A percentile compares a stretch with the other conserved stretches of the same genome.
Evolutionary conservation across 2,888 invertebrate species (phyloP).

Genomic region (Criorhina ranunculi): DNA sequence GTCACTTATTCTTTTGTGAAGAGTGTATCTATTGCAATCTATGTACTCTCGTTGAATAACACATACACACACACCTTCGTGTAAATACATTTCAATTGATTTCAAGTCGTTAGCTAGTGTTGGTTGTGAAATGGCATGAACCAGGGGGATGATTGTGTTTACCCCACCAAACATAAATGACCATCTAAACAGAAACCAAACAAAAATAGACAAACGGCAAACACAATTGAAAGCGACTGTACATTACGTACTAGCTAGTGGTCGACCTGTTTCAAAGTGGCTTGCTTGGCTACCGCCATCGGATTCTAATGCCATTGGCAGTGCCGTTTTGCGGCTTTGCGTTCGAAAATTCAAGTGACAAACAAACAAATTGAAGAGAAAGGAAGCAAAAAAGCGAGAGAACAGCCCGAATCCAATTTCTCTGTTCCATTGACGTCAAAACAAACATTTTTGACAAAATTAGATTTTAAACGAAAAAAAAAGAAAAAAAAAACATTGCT

Average conservation of each 20-base stretch:
- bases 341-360: conserved; percentile 58
- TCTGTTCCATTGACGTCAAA: conserved; percentile 59
- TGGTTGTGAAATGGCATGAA: conserved; percentile 1
- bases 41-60: conserved; percentile 12
- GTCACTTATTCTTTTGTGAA: conserved; percentile 1
- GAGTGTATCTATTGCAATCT: conserved; percentile 18
- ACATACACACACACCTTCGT: conserved; percentile 12
- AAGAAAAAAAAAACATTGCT: conserved; percentile 4
- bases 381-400: conserved; percentile 13
- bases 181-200: conserved; percentile 17
- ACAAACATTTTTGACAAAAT: conserved; percentile 68
- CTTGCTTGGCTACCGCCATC: background rate
- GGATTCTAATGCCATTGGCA: background rate
- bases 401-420: conserved; percentile 46
- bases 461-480: conserved; percentile 48
- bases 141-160: conserved; percentile 1
- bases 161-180: conserved; percentile 25
- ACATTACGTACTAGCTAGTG: background rate
- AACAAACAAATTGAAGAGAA: conserved; percentile 60
- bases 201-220: conserved; percentile 7
- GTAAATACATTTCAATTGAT: conserved; percentile 39
- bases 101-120: conserved; percentile 12
- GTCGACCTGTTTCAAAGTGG: background rate
- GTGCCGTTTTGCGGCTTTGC: background rate
- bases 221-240: conserved; percentile 19